These are phyloP conservation scores for Tautogolabrus adspersus DNA, from an alignment of 2,113 vertebrate genomes.

Conservation along the genomic window DNA sequence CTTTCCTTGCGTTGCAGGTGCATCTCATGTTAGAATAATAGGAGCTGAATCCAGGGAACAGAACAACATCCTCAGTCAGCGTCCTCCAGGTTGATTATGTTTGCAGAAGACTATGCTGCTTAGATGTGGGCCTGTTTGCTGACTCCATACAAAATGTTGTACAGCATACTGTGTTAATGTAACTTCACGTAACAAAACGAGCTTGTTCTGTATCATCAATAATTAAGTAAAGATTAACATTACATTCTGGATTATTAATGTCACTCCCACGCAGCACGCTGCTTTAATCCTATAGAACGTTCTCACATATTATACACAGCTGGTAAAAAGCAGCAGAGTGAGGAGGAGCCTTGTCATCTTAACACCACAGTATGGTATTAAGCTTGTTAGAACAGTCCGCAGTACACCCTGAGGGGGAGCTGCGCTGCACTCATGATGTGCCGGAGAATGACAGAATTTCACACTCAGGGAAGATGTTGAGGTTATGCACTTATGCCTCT, in stretches of 20 bases:
- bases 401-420: conserved; percentile 7
- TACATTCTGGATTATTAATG: conserved; percentile 55
- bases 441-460: conserved; percentile 32
- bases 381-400: conserved; percentile 6
- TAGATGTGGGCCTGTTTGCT: neutral
- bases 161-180: neutral
- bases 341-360: conserved; percentile 17
- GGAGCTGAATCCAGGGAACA: neutral
- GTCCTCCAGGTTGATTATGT: neutral
- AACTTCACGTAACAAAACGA: conserved; percentile 7
- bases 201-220: conserved; percentile 38
- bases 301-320: neutral
- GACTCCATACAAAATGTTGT: neutral
- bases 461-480: conserved; percentile 8
- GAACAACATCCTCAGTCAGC: neutral
- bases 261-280: neutral
- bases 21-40: neutral
- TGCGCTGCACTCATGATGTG: conserved; percentile 13
- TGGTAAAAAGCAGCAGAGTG: conserved; percentile 4
- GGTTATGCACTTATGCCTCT: conserved; percentile 22
- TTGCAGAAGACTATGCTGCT: neutral
- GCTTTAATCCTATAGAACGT: neutral
- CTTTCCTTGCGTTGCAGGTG: neutral
- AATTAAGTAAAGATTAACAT: conserved; percentile 56
- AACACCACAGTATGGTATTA: neutral